These are phyloP conservation scores for Cheilosia grossa DNA, from an alignment of 2,888 invertebrate species.

Conservation along the genomic window DNA sequence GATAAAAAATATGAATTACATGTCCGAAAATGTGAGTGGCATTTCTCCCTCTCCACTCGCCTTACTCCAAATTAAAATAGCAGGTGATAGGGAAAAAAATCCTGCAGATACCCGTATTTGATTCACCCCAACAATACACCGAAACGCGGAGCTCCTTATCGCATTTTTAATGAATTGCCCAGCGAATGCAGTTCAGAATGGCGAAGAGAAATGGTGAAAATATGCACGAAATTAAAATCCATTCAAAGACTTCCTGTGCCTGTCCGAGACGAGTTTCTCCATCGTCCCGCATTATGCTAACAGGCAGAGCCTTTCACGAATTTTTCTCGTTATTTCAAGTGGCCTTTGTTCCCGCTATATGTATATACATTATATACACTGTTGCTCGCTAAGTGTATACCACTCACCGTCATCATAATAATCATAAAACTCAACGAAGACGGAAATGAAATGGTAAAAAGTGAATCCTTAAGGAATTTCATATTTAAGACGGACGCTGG, in stretches of 20 bases:
- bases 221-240: constrained; percentile 74
- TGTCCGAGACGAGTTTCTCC: constrained; percentile 52
- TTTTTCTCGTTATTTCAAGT: constrained; percentile 75
- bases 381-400: constrained; percentile 64
- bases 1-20: constrained; percentile 54
- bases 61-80: constrained; percentile 62
- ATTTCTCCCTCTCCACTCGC: constrained; percentile 53
- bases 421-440: constrained; percentile 65
- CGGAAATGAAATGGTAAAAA: constrained; percentile 53
- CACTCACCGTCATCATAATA: constrained; percentile 64
- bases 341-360: constrained; percentile 62
- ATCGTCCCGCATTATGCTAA: constrained; percentile 46
- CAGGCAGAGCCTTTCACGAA: constrained; percentile 44
- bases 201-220: constrained; percentile 42
- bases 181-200: constrained; percentile 28
- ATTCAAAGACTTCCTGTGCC: constrained; percentile 72
- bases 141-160: constrained; percentile 13
- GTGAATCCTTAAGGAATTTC: constrained; percentile 72
- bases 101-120: neutral
- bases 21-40: constrained; percentile 66
- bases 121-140: constrained; percentile 24
- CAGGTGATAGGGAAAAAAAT: constrained; percentile 32
- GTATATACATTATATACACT: constrained; percentile 34
- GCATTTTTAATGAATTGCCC: constrained; percentile 54
- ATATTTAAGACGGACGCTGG: constrained; percentile 57